Evolutionary conservation across 2,797 vertebrate genomes (phyloP).

Genomic region (Uromys caudimaculatus): DNA sequence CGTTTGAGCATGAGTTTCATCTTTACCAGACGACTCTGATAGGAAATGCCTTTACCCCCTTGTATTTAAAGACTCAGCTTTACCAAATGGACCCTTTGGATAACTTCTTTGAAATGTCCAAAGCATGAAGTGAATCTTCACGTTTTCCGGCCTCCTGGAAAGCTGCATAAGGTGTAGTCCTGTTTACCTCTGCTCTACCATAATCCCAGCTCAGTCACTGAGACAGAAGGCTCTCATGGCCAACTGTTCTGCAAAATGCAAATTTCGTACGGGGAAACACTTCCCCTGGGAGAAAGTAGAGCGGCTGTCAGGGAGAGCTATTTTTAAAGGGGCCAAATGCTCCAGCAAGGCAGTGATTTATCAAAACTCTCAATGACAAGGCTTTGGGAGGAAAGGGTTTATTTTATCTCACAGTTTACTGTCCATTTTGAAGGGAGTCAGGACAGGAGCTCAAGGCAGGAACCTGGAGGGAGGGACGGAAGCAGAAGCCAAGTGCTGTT

Average conservation of each 20-base stretch:
- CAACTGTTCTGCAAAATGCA: slow-evolving; percentile 72
- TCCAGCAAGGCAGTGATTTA: slow-evolving; percentile 16
- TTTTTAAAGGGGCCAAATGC: slow-evolving; percentile 72
- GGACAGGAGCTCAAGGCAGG: not conserved
- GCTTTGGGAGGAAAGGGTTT: not conserved
- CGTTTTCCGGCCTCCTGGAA: not conserved
- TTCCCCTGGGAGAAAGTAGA: slow-evolving; percentile 64
- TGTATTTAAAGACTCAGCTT: not conserved
- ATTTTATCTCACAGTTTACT: too few species aligned
- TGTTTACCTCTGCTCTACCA: slow-evolving; percentile 50
- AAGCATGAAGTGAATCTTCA: not conserved
- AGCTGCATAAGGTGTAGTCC: slow-evolving; percentile 43
- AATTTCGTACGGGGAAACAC: slow-evolving; percentile 44
- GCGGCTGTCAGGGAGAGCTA: slow-evolving; percentile 14
- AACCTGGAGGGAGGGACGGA: not conserved
- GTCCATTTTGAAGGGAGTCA: not conserved
- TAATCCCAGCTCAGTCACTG: not conserved
- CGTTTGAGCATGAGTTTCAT: slow-evolving; percentile 4
- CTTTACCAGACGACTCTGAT: slow-evolving; percentile 16
- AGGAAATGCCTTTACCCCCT: not conserved
- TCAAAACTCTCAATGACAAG: slow-evolving; percentile 34
- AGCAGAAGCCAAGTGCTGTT: not conserved
- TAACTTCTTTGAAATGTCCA: slow-evolving; percentile 5
- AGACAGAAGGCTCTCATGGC: slow-evolving; percentile 61
- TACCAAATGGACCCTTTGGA: not conserved